Percentiles rank a stretch among this genome's conserved stretches.
These are phyloP conservation scores for Tetranychus truncatus DNA, from an alignment of 2,888 invertebrate species.

Conservation along the genomic window DNA sequence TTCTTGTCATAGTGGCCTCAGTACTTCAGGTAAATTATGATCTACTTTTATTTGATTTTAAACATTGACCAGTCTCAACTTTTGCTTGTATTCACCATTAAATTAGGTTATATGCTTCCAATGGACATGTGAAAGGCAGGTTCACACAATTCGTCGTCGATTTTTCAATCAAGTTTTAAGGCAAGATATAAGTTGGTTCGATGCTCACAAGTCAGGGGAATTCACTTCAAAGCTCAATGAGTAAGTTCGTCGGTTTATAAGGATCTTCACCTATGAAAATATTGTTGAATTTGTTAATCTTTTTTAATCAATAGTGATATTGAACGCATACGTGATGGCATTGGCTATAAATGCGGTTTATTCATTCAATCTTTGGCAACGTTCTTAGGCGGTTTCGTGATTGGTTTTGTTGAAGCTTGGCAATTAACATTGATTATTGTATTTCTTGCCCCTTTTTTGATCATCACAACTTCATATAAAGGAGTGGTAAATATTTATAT, in stretches of 20 bases:
- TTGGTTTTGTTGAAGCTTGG: slow-evolving; percentile 33
- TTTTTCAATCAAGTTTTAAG: slow-evolving; percentile 31
- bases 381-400: slow-evolving; percentile 39
- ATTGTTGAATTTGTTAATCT: no score
- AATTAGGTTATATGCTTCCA: slow-evolving; percentile 19
- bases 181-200: slow-evolving; percentile 36
- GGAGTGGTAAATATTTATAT: slow-evolving; percentile 26
- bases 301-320: slow-evolving; percentile 30
- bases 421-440: slow-evolving; percentile 40
- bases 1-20: not conserved
- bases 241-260: not conserved
- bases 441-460: slow-evolving; percentile 37
- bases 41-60: no score
- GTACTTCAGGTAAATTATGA: not conserved
- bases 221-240: slow-evolving; percentile 29
- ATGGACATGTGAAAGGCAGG: slow-evolving; percentile 32
- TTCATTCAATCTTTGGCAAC: slow-evolving; percentile 50
- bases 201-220: slow-evolving; percentile 36
- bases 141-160: slow-evolving; percentile 33
- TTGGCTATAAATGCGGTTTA: slow-evolving; percentile 59
- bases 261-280: no score
- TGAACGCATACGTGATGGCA: slow-evolving; percentile 51
- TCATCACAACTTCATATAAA: not conserved
- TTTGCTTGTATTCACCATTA: not conserved
- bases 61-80: no score